phyloP scores from a whole-genome alignment of 2,888 invertebrate species.

The Chouioia cunea region DNA sequence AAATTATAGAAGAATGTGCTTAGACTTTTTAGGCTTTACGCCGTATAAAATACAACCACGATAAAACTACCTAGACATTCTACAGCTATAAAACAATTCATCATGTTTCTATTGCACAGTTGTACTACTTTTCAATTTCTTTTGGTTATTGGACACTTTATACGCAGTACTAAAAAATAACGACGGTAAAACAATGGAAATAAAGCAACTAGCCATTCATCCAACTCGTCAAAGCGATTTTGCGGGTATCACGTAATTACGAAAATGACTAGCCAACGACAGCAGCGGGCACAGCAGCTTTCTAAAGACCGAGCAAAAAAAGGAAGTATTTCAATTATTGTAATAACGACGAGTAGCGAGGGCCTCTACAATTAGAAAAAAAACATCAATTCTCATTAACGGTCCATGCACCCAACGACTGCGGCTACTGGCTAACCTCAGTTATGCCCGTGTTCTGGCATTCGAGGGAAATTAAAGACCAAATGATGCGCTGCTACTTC shows the following conservation, averaged over 20 bases:
- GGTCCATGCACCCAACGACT: constrained; percentile 15
- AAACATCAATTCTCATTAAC: constrained; percentile 34
- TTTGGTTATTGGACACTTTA: no score
- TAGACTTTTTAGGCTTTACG: not conserved
- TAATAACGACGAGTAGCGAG: constrained; percentile 1
- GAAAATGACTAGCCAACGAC: constrained; percentile 11
- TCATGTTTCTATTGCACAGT: no score
- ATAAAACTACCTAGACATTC: no score
- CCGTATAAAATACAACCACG: no score
- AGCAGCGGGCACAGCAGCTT: constrained; percentile 1
- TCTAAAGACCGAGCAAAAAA: constrained; percentile 18
- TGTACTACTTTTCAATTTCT: no score
- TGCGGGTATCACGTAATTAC: constrained; percentile 10
- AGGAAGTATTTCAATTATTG: constrained; percentile 17
- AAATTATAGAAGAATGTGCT: not conserved
- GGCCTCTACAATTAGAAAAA: constrained; percentile 10
- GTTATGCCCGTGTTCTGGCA: constrained; percentile 3
- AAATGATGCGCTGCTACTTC: not conserved
- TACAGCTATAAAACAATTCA: no score
- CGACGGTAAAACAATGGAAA: no score
- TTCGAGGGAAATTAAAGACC: constrained; percentile 6
- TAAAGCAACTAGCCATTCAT: not conserved
- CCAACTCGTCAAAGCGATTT: constrained; percentile 1
- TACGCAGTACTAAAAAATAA: no score
- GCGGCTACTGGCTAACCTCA: constrained; percentile 8